phyloP scores from a whole-genome alignment of 23 tunicate species.

The Halocynthia roretzi region DNA sequence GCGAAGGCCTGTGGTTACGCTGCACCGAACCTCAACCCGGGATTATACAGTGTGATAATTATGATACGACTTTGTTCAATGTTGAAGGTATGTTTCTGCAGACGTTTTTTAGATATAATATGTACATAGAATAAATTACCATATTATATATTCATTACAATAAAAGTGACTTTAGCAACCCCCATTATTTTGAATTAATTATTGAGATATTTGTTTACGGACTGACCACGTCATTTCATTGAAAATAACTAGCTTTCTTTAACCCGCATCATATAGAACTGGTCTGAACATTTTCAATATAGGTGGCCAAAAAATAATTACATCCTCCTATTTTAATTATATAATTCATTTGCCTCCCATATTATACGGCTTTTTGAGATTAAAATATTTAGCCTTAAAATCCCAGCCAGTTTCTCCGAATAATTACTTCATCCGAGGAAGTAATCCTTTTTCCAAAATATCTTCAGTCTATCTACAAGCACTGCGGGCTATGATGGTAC shows the following conservation, averaged over 20 bases:
- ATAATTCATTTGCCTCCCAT: too few relatives aligned
- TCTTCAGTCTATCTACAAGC: conserved; percentile 21
- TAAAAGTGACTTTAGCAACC: neutral
- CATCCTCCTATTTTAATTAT: too few relatives aligned
- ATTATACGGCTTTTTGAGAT: too few relatives aligned
- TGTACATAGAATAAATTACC: neutral
- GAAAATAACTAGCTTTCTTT: too few relatives aligned
- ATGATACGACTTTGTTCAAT: conserved; percentile 41
- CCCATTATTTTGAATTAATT: too few relatives aligned
- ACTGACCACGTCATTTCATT: too few relatives aligned
- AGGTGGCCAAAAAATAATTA: too few relatives aligned
- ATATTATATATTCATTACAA: neutral
- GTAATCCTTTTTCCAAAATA: neutral
- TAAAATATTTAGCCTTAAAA: too few relatives aligned
- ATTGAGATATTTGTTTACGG: too few relatives aligned
- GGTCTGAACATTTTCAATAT: too few relatives aligned
- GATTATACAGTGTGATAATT: conserved; percentile 58
- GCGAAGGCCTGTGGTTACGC: conserved; percentile 81
- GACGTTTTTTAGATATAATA: neutral
- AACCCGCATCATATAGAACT: too few relatives aligned
- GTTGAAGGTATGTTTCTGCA: conserved; percentile 25
- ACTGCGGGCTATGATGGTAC: conserved; percentile 11
- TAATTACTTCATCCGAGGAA: neutral
- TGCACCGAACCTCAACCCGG: conserved; percentile 59
- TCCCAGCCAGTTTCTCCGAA: too few relatives aligned